Evolutionary conservation across 2,888 invertebrate species (phyloP), one percentile per base, ranked within the genome.

Genomic region (Cephus nigrinus): DNA sequence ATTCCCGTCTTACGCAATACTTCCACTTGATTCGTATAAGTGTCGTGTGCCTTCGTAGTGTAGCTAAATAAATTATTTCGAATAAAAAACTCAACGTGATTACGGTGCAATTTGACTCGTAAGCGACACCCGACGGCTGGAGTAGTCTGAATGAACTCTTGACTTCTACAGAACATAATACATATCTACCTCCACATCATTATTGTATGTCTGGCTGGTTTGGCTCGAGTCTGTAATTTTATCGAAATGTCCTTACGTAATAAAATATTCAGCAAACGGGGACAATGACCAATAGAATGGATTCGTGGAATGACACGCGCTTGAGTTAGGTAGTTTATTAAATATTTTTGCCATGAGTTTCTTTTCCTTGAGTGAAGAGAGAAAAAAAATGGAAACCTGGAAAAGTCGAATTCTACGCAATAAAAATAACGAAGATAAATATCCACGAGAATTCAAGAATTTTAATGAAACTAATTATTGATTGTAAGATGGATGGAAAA

Each of bases 171-270:
- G 55, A 23, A 55, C 55, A 23, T 23, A 55, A 55, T 55, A 55
- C 55, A 55, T 23, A 55, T 55, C 55, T 55, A 55, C 55, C 55
- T 55, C 15, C 23, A 9, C 23, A 55, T 74, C 74, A 74, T 74
- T 74, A 74, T 74, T 74, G 33, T 35, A 40, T 33, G 74, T 74
- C 74, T 74, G 74, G 33, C 74, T 30, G 31, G 35, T n/a, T 74
- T 30, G 12, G 34, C 33, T 32, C 35, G 34, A 74, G 31, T 74
- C 74, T 74, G 74, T 74, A 74, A 74, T 74, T 74, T 74, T 71
- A 31, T 32, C 71, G 71, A 71, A 71, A 71, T 33, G 33, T 32
- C 71, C 32, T 71, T 71, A 33, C 32, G 32, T 33, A 71, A 31
- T 71, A 33, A 71, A 71, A 71, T 71, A 71, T 71, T 71, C 71